Conservation (phyloP, 2,113 vertebrate genomes). For the Boleophthalmus pectinirostris region DNA sequence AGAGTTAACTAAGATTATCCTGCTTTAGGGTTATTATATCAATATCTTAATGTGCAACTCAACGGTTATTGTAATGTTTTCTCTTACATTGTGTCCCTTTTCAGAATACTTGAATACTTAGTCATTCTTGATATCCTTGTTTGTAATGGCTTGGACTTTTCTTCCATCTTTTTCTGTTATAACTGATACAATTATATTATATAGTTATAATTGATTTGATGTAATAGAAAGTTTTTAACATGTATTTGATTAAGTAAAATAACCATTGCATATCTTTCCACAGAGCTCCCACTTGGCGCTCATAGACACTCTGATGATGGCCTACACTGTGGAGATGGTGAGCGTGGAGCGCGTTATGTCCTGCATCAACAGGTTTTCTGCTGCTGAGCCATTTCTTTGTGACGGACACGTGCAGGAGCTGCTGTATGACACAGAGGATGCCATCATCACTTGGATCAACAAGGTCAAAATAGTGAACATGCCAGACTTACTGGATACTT, state of each 20-base stretch:
- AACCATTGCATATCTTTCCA: constrained; percentile 3
- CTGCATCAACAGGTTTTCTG: constrained; percentile 87
- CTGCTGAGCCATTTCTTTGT: constrained; percentile 67
- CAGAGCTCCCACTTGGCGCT: constrained; percentile 95
- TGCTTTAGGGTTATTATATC: neutral
- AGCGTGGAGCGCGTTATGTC: constrained; percentile 91
- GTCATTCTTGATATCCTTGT: neutral
- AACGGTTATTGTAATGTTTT: neutral
- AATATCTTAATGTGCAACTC: neutral
- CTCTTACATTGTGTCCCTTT: neutral
- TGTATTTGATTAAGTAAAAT: neutral
- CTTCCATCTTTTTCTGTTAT: neutral
- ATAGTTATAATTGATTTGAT: neutral
- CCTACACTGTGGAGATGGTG: constrained; percentile 97
- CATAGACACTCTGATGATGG: constrained; percentile 98
- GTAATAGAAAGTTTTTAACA: neutral
- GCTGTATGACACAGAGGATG: constrained; percentile 96
- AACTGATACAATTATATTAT: too few relatives aligned
- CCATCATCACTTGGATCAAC: constrained; percentile 94
- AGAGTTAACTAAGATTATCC: neutral
- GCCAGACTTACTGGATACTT: neutral
- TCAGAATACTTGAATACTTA: too few relatives aligned
- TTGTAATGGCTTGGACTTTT: neutral
- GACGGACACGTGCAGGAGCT: constrained; percentile 77
- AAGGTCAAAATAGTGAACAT: constrained; percentile 80